Base-by-base conservation (phyloP, 2,888 invertebrate genomes). In the Lissocephala sabroskyi region DNA sequence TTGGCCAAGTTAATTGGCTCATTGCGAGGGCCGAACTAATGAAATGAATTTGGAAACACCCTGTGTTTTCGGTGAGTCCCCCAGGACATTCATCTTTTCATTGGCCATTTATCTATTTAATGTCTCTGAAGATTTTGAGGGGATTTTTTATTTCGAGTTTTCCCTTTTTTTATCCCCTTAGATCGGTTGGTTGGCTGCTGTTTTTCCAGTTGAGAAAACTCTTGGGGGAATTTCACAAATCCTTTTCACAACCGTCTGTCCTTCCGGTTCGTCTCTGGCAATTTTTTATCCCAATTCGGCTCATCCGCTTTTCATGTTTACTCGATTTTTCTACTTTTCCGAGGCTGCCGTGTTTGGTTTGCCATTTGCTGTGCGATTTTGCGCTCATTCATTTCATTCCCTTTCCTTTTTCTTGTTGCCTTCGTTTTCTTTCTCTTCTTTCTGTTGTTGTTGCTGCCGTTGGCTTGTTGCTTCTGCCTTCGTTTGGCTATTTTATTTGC, bases 401-500 rank as follows among this genome's bases (percentile, higher is more conserved):
- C 28, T 36, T 18, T 41, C 30, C 65, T 44, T 44, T 36, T 11
- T 39, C 30, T 41, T 33, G 29, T 16, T 45, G 11, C 11, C 9
- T 28, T 26, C 26, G 13, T 46, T 41, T 48, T 42, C 49, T 42
- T 43, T 17, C 17, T 37, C 43, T 49, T 36, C 46, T 51, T 33
- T 50, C 48, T 40, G 18, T 61, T 59, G 30, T 28, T 29, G 17
- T 41, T 41, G 11, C 16, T n/a, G n/a, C n/a, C n/a, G n/a, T n/a
- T 10, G 68, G 70, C 71, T 68, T 60, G 78, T 59, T 74, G 70
- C 75, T 73, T 39, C 60, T 50, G 62, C 56, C 58, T 50, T 59
- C 56, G 56, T 56, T 47, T 75, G 68, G 68, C 77, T 77, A 59
- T 68, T 68, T 68, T 68, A 76, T 68, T 71, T 70, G 78, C 76